Base-by-base conservation (phyloP, 2,113 vertebrate species). In the Lophius piscatorius region DNA sequence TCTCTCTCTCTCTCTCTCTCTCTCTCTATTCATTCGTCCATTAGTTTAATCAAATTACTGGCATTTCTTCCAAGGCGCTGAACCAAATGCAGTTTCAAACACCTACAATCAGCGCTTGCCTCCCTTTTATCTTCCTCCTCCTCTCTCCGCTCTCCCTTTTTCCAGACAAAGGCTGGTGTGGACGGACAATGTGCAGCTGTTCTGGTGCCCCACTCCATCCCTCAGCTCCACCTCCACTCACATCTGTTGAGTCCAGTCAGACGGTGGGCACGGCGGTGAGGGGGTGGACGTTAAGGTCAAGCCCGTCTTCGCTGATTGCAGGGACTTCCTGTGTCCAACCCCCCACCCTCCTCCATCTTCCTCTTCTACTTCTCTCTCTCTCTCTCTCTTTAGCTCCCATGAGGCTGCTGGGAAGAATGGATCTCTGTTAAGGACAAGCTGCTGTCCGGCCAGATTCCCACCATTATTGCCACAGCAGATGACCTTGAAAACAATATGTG, bases 171-270 rank as follows among this genome's bases (percentile, higher is more conserved):
- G 35, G 57, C 70, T 58, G 70, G 64, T 34, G 40, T 28, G 44
- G 60, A 81, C 58, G 70, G 73, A 81, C 80, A 87, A 81, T 73
- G 63, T 74, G 58, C 85, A 89, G 85, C 82, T 89, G 83, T 84
- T 74, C 58, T 31, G 9, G 17, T 0, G 9, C 52, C 23, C 40
- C 26, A 31, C 56, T 20, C 6, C 8, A 4, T 73, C 66, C 75
- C 57, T 59, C 23, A 46, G 39, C 76, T 78, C 80, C 69, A 31
- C 58, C 74, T 71, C 69, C 83, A 63, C 45, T 36, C 82, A 85
- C 87, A 87, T 87, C 87, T 89, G 85, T 64, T 81, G 67, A 41
- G 57, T 80, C 76, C 78, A 77, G 71, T 83, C 71, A 74, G 63
- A 63, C 34, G 81, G 59, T 62, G 20, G 63, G 41, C 42, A 40